Evolutionary conservation across 1,140 invertebrate genomes (phyloP).

Genomic region (Nephila pilipes): DNA sequence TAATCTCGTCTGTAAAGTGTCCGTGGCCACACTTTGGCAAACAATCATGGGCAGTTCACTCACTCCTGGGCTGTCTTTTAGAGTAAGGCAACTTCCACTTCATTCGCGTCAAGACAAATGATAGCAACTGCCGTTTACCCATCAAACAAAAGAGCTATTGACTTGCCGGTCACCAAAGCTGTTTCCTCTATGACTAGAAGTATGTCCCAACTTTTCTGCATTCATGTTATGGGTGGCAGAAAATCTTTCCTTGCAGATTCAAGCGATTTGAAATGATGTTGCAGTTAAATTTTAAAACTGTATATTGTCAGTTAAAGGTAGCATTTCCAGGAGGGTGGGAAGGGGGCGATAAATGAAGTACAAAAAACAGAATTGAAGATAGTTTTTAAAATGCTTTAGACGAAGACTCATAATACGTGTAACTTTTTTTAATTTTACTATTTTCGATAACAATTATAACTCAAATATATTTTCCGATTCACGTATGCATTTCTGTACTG

Average conservation of each 20-base stretch:
- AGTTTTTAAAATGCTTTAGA: too few relatives aligned
- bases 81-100: slow-evolving; percentile 39
- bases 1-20: slow-evolving; percentile 68
- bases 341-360: too few relatives aligned
- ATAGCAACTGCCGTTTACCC: slow-evolving; percentile 19
- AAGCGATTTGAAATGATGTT: neutral
- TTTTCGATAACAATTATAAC: too few relatives aligned
- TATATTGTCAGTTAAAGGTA: too few relatives aligned
- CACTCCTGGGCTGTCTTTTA: slow-evolving; percentile 28
- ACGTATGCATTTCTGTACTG: too few relatives aligned
- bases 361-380: too few relatives aligned
- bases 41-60: slow-evolving; percentile 50
- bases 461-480: too few relatives aligned
- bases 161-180: neutral
- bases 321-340: too few relatives aligned
- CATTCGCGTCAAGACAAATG: slow-evolving; percentile 44
- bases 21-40: slow-evolving; percentile 59
- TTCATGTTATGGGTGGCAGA: neutral
- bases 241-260: neutral
- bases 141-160: slow-evolving; percentile 18
- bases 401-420: too few relatives aligned
- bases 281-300: too few relatives aligned
- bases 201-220: neutral
- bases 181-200: neutral
- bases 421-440: too few relatives aligned